A percentile compares a stretch with the other conserved stretches of the same genome.
Evolutionary conservation across 1,140 invertebrate species (phyloP).

Genomic region (Matsumurasca onukii): DNA sequence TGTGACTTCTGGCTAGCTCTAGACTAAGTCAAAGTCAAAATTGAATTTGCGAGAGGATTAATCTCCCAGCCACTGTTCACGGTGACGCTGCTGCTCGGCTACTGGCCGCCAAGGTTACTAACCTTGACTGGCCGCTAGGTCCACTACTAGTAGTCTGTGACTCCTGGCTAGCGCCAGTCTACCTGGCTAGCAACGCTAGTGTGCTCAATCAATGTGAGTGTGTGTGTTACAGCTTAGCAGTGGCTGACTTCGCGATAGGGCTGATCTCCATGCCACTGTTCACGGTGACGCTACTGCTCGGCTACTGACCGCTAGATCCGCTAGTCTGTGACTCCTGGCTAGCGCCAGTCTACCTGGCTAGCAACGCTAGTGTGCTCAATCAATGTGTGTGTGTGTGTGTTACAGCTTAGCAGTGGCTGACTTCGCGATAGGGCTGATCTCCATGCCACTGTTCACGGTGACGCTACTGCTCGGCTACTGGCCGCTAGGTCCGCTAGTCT

Average conservation of each 20-base stretch:
- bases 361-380: constrained; percentile 92
- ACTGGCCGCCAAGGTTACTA: no score
- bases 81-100: constrained; percentile 78
- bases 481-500: constrained; percentile 85
- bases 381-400: no score
- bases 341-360: constrained; percentile 89
- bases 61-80: constrained; percentile 93
- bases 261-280: constrained; percentile 91
- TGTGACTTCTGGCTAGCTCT: constrained; percentile 95
- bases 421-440: constrained; percentile 89
- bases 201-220: constrained; percentile 91
- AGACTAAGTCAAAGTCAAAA: constrained; percentile 90
- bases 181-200: constrained; percentile 91
- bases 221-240: constrained; percentile 68
- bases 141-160: constrained; percentile 88
- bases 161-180: constrained; percentile 93
- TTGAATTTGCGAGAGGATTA: constrained; percentile 89
- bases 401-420: constrained; percentile 87
- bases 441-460: constrained; percentile 89
- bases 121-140: no score
- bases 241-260: constrained; percentile 92
- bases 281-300: constrained; percentile 82
- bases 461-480: constrained; percentile 85
- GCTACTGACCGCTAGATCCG: constrained; percentile 87
- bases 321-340: constrained; percentile 93